Percentiles rank a stretch among this genome's conserved stretches.
Evolutionary conservation across 1,140 invertebrate genomes (phyloP).

Genomic region (Vanessa tameamea): DNA sequence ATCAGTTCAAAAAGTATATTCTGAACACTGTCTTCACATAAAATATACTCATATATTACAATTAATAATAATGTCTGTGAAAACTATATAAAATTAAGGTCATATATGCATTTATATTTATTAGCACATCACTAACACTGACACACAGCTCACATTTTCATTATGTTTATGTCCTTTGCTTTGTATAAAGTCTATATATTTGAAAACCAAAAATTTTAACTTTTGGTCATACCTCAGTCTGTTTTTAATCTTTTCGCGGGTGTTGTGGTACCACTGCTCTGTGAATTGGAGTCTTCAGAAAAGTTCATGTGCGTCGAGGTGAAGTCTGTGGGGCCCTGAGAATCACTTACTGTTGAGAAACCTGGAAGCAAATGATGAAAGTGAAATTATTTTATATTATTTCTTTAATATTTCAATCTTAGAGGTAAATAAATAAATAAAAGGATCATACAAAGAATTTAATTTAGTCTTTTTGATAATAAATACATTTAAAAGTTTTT

Average conservation of each 20-base stretch:
- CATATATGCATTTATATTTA: neutral
- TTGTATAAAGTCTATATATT: slow-evolving; percentile 12
- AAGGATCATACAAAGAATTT: no score
- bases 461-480: no score
- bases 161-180: neutral
- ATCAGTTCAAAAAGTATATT: slow-evolving; percentile 8
- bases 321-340: slow-evolving; percentile 92
- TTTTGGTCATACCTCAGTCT: slow-evolving; percentile 65
- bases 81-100: neutral
- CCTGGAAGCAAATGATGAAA: slow-evolving; percentile 78
- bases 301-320: slow-evolving; percentile 91
- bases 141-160: slow-evolving; percentile 5
- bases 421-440: no score
- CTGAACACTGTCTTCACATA: slow-evolving; percentile 1
- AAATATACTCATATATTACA: slow-evolving; percentile 12
- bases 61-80: slow-evolving; percentile 3
- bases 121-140: slow-evolving; percentile 11
- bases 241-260: slow-evolving; percentile 89
- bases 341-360: slow-evolving; percentile 94
- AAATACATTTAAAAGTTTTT: no score
- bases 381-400: neutral
- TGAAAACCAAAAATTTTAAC: slow-evolving; percentile 12
- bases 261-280: slow-evolving; percentile 88
- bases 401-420: no score
- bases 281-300: slow-evolving; percentile 94